phyloP scores from a whole-genome alignment of 2,888 invertebrate species.

The Agrochola lychnidis region DNA sequence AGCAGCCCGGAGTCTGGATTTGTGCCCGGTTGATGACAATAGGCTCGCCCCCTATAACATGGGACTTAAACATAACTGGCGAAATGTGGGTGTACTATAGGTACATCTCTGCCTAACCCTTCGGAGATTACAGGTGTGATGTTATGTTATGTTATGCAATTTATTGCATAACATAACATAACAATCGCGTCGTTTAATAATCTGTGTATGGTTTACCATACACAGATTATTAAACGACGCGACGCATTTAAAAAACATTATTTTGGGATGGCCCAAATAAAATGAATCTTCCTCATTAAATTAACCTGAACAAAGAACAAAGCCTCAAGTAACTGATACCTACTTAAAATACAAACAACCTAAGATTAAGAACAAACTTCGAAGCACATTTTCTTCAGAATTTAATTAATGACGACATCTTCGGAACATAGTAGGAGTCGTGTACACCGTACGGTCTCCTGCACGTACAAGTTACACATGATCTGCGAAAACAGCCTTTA shows the following conservation, averaged over 20 bases:
- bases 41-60: too few species aligned
- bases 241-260: background rate
- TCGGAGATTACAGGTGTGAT: too few species aligned
- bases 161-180: too few species aligned
- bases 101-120: too few species aligned
- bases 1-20: too few species aligned
- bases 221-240: background rate
- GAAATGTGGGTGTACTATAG: too few species aligned
- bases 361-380: conserved; percentile 52
- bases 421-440: conserved; percentile 28
- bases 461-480: background rate
- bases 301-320: conserved; percentile 24
- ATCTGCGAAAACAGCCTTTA: background rate
- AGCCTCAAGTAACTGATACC: background rate
- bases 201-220: too few species aligned
- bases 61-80: too few species aligned
- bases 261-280: background rate
- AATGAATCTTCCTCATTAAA: background rate
- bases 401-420: conserved; percentile 60
- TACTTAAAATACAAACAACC: conserved; percentile 31
- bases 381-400: conserved; percentile 48
- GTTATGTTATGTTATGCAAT: too few species aligned
- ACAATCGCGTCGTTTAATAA: too few species aligned
- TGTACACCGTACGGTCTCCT: conserved; percentile 13
- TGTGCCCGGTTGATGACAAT: too few species aligned